Percentiles rank a stretch among this genome's conserved stretches.
These are phyloP conservation scores for Coenonympha glycerion DNA, from an alignment of 2,888 invertebrate genomes.

Conservation along the genomic window DNA sequence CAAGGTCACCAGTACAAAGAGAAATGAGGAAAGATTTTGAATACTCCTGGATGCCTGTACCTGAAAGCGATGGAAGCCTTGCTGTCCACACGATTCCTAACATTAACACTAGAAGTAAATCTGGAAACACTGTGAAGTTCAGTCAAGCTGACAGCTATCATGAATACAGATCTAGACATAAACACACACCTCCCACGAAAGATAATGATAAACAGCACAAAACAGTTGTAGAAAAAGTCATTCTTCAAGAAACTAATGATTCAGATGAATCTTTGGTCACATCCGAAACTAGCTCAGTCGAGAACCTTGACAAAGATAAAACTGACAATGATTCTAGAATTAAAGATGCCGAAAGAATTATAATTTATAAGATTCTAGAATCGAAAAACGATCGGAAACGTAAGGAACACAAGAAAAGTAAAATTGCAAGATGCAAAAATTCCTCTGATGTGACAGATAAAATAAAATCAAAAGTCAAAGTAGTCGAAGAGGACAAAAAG, in stretches of 20 bases:
- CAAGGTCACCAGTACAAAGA: conserved; percentile 39
- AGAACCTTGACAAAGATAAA: conserved; percentile 30
- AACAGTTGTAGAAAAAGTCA: conserved; percentile 40
- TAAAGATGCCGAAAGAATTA: conserved; percentile 59
- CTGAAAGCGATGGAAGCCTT: conserved; percentile 56
- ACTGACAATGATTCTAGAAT: conserved; percentile 32
- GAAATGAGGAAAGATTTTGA: conserved; percentile 44
- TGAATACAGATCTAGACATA: conserved; percentile 64
- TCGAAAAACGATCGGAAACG: conserved; percentile 41
- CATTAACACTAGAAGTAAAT: conserved; percentile 39
- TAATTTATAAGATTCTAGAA: conserved; percentile 63
- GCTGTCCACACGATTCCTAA: conserved; percentile 59
- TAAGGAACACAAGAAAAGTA: conserved; percentile 5
- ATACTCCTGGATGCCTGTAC: conserved; percentile 70
- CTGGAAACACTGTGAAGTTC: conserved; percentile 57
- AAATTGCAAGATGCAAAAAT: not conserved
- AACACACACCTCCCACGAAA: conserved; percentile 68
- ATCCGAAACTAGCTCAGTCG: conserved; percentile 49
- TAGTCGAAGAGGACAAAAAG: not conserved
- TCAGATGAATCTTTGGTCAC: conserved; percentile 36
- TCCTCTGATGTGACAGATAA: not conserved
- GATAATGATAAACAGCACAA: conserved; percentile 36
- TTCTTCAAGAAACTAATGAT: conserved; percentile 39
- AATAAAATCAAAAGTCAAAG: not conserved
- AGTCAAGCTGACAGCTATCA: conserved; percentile 62